phyloP scores from a whole-genome alignment of 2,797 vertebrate species.

The Natrix natrix region DNA sequence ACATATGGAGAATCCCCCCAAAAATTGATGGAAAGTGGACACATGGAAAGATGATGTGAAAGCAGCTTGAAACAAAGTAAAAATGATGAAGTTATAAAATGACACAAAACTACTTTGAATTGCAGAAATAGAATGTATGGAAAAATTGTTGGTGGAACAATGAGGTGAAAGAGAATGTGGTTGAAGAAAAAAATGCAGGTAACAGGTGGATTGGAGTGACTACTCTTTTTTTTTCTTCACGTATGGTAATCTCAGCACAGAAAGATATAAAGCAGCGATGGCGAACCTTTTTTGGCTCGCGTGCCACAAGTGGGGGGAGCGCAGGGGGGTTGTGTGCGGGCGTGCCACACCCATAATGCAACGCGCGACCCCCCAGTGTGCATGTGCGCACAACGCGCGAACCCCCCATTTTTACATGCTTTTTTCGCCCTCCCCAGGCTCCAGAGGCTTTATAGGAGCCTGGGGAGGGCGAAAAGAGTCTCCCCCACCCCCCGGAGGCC shows the following conservation, averaged over 20 bases:
- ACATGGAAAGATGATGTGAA: background rate
- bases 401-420: too few species aligned
- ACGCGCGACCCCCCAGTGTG: too few species aligned
- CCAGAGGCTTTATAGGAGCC: too few species aligned
- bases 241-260: background rate
- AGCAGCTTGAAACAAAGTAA: background rate
- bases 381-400: too few species aligned
- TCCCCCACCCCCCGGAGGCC: too few species aligned
- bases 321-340: too few species aligned
- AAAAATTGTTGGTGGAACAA: background rate
- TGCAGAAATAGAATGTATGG: background rate
- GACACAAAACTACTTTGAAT: background rate
- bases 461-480: too few species aligned
- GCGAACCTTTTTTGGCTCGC: too few species aligned
- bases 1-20: background rate
- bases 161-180: background rate
- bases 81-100: background rate
- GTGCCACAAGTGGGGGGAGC: too few species aligned
- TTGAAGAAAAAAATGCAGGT: background rate
- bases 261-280: slow-evolving; percentile 17
- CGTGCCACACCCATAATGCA: too few species aligned
- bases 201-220: background rate
- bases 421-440: too few species aligned
- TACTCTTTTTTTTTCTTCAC: slow-evolving; percentile 5
- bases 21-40: background rate